Evolutionary conservation across 1,140 invertebrate species (phyloP), one percentile per base, ranked within the genome.

Genomic region (Zaprionus camerounensis): DNA sequence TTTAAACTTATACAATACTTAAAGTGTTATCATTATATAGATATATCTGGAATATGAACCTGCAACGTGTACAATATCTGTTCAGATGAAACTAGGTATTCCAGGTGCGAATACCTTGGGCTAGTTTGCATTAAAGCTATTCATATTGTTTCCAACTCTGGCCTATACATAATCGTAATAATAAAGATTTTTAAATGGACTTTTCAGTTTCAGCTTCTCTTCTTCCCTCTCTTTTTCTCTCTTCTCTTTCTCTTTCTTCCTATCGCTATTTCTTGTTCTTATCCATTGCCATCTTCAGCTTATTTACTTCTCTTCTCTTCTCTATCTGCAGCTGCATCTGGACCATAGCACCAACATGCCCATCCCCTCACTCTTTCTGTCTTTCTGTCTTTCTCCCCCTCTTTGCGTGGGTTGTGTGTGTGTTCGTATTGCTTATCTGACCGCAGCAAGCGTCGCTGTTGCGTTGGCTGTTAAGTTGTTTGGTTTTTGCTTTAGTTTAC

Each of bases 401-500:
- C 49, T 44, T n/a, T 12, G 3, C 57, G n/a, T 57, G 24, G 36
- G 12, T 63, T 12, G 3, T 64, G n/a, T 57, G 24, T 71, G 44
- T 72, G 36, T 46, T 61, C 49, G 62, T 61, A 76, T 76, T 76
- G 74, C 62, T 76, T 76, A 76, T 72, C 74, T 76, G 70, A 76
- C 69, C 74, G 74, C 74, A 72, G 57, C 73, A 65, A 76, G 68
- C 74, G 57, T 72, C 69, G 74, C 74, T 71, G 69, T 66, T 76
- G 73, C 73, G 61, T 71, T 76, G 69, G 46, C 69, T 72, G 74
- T 76, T 76, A 76, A 78, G 72, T 78, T 78, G 76, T 78, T 78
- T 78, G 72, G 76, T 75, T 76, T 76, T 79, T 76, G 73, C 72
- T 63, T 79, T 67, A 76, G 72, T 79, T 79, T 71, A 76, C 70